Conservation (phyloP, 2,888 invertebrate species). For the Parasteatoda lunata region DNA sequence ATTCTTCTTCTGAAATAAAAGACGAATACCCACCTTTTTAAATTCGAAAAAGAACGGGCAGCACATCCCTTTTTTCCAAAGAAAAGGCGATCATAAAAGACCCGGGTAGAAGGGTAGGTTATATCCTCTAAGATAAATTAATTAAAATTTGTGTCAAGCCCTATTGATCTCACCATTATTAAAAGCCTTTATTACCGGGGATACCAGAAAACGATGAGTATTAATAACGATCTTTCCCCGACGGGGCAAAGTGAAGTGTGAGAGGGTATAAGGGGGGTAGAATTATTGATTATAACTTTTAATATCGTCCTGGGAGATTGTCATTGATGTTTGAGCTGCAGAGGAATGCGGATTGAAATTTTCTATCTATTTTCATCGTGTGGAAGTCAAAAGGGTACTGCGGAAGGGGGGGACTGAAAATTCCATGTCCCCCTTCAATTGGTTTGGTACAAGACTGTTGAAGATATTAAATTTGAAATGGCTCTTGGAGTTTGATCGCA, state of each 20-base stretch:
- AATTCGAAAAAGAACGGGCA: not conserved
- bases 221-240: constrained; percentile 34
- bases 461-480: no score
- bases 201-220: constrained; percentile 15
- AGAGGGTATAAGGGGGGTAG: not conserved
- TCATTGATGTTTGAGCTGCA: not conserved
- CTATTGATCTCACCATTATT: constrained; percentile 50
- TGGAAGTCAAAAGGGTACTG: no score
- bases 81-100: not conserved
- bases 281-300: constrained; percentile 53
- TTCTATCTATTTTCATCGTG: not conserved
- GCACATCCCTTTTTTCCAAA: not conserved
- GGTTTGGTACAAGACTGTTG: no score
- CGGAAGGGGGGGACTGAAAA: no score
- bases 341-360: not conserved
- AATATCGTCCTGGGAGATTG: constrained; percentile 33
- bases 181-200: constrained; percentile 46
- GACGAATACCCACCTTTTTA: no score
- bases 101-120: not conserved
- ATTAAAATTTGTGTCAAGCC: constrained; percentile 51
- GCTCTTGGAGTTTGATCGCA: no score
- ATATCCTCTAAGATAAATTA: constrained; percentile 36
- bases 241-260: not conserved
- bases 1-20: no score
- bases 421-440: no score